These are phyloP conservation scores for Cosmopolites sordidus DNA, from an alignment of 2,888 invertebrate species.

Conservation along the genomic window DNA sequence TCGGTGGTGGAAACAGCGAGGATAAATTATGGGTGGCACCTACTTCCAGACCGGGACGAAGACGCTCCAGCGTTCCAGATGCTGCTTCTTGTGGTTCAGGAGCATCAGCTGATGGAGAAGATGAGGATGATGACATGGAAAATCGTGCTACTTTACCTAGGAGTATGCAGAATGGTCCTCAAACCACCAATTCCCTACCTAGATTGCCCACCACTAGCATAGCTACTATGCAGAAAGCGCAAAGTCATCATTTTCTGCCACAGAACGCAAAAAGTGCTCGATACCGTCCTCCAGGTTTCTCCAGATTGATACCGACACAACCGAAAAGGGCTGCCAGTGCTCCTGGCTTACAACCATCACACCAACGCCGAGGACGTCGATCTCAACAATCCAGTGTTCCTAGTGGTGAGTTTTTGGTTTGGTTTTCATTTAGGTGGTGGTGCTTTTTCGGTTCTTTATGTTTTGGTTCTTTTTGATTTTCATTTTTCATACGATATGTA, in stretches of 20 bases:
- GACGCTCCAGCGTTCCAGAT: slow-evolving; percentile 59
- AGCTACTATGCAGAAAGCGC: slow-evolving; percentile 57
- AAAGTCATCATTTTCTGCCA: slow-evolving; percentile 58
- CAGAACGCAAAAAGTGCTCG: slow-evolving; percentile 78
- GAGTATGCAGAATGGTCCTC: slow-evolving; percentile 56
- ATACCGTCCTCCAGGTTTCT: slow-evolving; percentile 80
- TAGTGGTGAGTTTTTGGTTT: slow-evolving; percentile 55
- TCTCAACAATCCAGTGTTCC: slow-evolving; percentile 43
- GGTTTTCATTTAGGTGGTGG: background rate
- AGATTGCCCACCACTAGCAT: slow-evolving; percentile 60
- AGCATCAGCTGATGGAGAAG: slow-evolving; percentile 52
- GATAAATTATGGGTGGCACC: slow-evolving; percentile 47
- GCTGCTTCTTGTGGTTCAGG: slow-evolving; percentile 50
- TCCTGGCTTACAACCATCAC: slow-evolving; percentile 67
- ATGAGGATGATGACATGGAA: slow-evolving; percentile 48
- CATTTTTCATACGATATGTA: background rate
- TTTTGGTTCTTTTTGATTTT: background rate
- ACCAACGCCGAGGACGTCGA: slow-evolving; percentile 54
- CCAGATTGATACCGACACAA: slow-evolving; percentile 52
- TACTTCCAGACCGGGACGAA: slow-evolving; percentile 41
- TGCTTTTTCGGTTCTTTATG: background rate
- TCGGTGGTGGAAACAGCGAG: slow-evolving; percentile 65
- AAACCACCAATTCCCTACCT: slow-evolving; percentile 72
- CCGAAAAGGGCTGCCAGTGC: slow-evolving; percentile 73
- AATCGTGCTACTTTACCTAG: slow-evolving; percentile 60